These are phyloP conservation scores for Anadara kagoshimensis DNA, from an alignment of 1,140 invertebrate genomes.

Conservation along the genomic window DNA sequence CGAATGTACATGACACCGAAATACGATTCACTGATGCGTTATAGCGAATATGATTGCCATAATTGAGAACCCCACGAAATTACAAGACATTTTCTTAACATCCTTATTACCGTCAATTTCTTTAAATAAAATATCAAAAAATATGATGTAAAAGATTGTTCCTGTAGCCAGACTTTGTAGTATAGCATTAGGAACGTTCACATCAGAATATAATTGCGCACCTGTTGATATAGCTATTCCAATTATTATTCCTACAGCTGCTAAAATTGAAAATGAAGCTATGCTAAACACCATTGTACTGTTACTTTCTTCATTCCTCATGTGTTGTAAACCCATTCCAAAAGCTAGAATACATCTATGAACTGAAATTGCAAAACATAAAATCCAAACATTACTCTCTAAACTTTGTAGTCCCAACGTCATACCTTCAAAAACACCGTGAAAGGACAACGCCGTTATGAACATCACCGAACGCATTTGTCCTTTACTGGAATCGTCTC, in stretches of 20 bases:
- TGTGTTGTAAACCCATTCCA: slow-evolving; percentile 63
- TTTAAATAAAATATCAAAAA: slow-evolving; percentile 89
- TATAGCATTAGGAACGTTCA: slow-evolving; percentile 75
- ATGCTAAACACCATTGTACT: slow-evolving; percentile 71
- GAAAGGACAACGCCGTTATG: slow-evolving; percentile 90
- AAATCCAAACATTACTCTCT: slow-evolving; percentile 63
- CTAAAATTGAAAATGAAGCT: slow-evolving; percentile 80
- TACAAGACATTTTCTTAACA: slow-evolving; percentile 64
- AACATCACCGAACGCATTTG: slow-evolving; percentile 75
- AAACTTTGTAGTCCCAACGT: slow-evolving; percentile 83
- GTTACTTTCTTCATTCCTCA: slow-evolving; percentile 75
- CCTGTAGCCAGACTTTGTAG: slow-evolving; percentile 86
- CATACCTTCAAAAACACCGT: slow-evolving; percentile 93
- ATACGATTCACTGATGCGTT: slow-evolving; percentile 45
- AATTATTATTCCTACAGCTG: slow-evolving; percentile 79
- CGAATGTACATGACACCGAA: too few relatives aligned
- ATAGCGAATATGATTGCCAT: slow-evolving; percentile 67
- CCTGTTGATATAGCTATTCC: slow-evolving; percentile 76
- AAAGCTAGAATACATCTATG: slow-evolving; percentile 64
- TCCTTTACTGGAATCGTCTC: slow-evolving; percentile 51
- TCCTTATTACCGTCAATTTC: slow-evolving; percentile 71
- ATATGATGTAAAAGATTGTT: slow-evolving; percentile 93
- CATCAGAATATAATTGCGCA: slow-evolving; percentile 62
- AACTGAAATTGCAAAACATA: slow-evolving; percentile 63
- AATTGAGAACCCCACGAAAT: slow-evolving; percentile 66